phyloP scores from a whole-genome alignment of 2,113 vertebrate species.

The Clinocottus analis region DNA sequence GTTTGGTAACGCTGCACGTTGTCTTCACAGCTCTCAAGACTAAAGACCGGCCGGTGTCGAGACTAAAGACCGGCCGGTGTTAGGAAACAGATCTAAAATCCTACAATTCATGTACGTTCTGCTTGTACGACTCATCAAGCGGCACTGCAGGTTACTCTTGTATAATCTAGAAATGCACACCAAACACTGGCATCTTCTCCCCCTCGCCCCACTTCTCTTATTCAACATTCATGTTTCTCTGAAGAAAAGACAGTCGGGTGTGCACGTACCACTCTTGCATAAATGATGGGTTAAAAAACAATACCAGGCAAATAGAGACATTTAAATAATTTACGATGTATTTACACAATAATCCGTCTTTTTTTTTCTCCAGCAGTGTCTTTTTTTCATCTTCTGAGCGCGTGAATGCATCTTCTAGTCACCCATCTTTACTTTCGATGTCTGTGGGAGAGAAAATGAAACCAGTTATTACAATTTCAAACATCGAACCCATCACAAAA shows the following conservation, averaged over 20 bases:
- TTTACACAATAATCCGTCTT: conserved; percentile 83
- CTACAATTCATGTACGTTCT: not conserved
- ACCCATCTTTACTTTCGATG: conserved; percentile 99
- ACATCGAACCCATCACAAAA: not conserved
- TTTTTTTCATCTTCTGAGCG: conserved; percentile 45
- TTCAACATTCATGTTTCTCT: conserved; percentile 35
- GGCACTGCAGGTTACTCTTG: not conserved
- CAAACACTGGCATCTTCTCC: not conserved
- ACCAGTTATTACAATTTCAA: not conserved
- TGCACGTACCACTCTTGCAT: conserved; percentile 63
- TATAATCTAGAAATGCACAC: not conserved
- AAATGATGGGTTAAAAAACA: conserved; percentile 79
- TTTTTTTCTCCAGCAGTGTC: conserved; percentile 70
- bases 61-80: not conserved
- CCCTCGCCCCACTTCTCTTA: conserved; percentile 25
- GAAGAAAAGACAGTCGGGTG: conserved; percentile 51
- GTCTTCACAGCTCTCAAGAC: not conserved
- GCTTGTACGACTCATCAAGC: not conserved
- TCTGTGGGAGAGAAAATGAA: conserved; percentile 81
- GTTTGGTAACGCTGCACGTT: not conserved
- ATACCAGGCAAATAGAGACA: conserved; percentile 79
- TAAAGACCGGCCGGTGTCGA: too few relatives aligned
- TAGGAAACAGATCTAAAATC: not conserved
- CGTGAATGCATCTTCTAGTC: conserved; percentile 81
- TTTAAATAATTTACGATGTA: conserved; percentile 88